Conservation (phyloP, 1,140 invertebrate species). For the Anagrus nilaparvatae region DNA sequence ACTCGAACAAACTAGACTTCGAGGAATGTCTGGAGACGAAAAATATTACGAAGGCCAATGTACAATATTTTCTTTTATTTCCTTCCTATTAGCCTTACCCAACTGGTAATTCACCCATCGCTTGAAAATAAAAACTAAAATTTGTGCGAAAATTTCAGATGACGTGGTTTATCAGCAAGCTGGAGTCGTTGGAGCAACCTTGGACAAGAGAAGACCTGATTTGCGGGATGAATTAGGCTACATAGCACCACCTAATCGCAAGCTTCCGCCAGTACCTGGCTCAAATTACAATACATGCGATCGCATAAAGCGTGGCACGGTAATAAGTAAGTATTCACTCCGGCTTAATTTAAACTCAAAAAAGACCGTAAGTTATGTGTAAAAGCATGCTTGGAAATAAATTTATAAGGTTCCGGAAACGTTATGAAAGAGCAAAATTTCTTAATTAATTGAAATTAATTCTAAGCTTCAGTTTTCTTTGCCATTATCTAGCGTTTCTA, state of each 20-base stretch:
- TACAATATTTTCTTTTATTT: conserved; percentile 31
- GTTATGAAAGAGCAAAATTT: too few species aligned
- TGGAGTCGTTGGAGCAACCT: conserved; percentile 61
- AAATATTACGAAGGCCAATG: conserved; percentile 45
- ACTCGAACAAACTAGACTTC: conserved; percentile 64
- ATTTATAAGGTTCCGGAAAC: too few species aligned
- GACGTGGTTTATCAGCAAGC: conserved; percentile 83
- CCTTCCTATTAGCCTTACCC: neutral
- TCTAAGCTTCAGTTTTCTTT: too few species aligned
- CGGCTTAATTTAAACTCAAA: neutral
- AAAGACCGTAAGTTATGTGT: neutral
- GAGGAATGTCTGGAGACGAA: conserved; percentile 54
- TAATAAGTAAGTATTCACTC: conserved; percentile 83
- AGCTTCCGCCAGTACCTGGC: conserved; percentile 80
- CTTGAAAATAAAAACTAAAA: conserved; percentile 1
- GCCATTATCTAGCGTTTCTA: too few species aligned
- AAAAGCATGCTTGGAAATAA: too few species aligned
- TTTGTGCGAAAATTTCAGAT: conserved; percentile 46
- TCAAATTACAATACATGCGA: conserved; percentile 90
- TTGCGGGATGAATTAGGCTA: conserved; percentile 82
- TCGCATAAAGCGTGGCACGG: conserved; percentile 83
- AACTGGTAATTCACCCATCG: neutral
- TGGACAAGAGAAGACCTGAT: conserved; percentile 75
- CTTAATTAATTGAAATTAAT: too few species aligned
- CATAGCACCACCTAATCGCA: conserved; percentile 83